Evolutionary conservation across 1,140 invertebrate species (phyloP), one percentile per base, ranked within the genome.

Genomic region (Drosophila gunungcola): DNA sequence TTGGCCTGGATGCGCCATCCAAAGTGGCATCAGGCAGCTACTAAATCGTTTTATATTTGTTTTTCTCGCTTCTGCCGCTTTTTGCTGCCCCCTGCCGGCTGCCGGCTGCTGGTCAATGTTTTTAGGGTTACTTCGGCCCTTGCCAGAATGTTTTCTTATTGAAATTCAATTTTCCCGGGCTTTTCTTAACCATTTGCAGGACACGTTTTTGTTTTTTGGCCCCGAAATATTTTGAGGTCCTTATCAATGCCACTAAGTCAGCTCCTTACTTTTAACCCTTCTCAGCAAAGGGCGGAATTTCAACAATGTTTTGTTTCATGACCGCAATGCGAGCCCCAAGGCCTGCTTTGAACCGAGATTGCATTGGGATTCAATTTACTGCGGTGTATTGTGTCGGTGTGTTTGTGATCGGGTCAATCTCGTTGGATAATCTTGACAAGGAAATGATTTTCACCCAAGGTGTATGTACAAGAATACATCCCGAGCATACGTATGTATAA

Each of bases 11-110:
- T 75, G 64, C 69, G 81, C 57, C 58, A 76, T 79, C 60, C 49
- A 84, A 49, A 83, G 73, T 72, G 80, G 72, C 75, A 75, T 51
- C 68, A 72, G 54, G 64, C 64, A 78, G 84, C 84, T 89, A 90
- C 80, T 89, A 89, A 89, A 89, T 89, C 85, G 80, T 89, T 89
- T 70, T 89, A 84, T 73, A 89, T 89, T 84, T 89, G 77, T 84
- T 79, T 86, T 89, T 89, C 82, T 67, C 68, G 61, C 60, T 64
- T 79, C 67, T 67, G 54, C 49, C 38, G 32, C 46, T 56, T 29
- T 54, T 56, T 62, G 32, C 21, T 13, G 21, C 27, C 58, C 13
- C 42, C 51, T 10, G 10, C 43, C 25, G 36, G 53, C 41, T 51
- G 16, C 42, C 51, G 62, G 52, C 63, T 74, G 57, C 51, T 80